Evolutionary conservation across 2,113 vertebrate species (phyloP).

Genomic region (Nansenia antarctica): DNA sequence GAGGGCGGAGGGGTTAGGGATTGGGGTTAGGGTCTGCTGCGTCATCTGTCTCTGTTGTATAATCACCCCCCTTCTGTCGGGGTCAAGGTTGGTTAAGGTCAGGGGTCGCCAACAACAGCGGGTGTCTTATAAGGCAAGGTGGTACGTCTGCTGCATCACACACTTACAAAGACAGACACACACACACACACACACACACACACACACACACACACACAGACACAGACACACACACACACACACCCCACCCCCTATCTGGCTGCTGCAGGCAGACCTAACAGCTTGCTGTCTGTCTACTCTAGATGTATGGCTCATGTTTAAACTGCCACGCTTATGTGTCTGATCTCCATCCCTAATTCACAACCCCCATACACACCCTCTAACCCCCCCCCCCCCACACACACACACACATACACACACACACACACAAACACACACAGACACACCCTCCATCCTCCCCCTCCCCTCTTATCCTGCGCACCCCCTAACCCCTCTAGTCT

Average conservation of each 20-base stretch:
- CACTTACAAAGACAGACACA: slow-evolving; percentile 8
- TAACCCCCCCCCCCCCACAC: slow-evolving; percentile 25
- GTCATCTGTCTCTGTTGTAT: slow-evolving; percentile 59
- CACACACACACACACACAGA: slow-evolving; percentile 8
- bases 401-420: slow-evolving; percentile 8
- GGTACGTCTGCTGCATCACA: slow-evolving; percentile 54
- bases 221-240: slow-evolving; percentile 15
- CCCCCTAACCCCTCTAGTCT: slow-evolving; percentile 34
- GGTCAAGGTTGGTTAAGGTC: slow-evolving; percentile 77
- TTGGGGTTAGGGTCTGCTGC: slow-evolving; percentile 35
- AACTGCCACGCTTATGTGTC: slow-evolving; percentile 65
- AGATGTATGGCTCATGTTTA: slow-evolving; percentile 61
- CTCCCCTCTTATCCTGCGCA: slow-evolving; percentile 23
- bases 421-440: slow-evolving; percentile 16
- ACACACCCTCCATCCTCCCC: not conserved
- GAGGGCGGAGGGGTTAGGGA: slow-evolving; percentile 40
- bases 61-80: slow-evolving; percentile 69
- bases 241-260: slow-evolving; percentile 53
- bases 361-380: slow-evolving; percentile 55
- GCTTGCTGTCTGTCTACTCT: slow-evolving; percentile 55
- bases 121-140: slow-evolving; percentile 55
- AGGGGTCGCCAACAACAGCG: slow-evolving; percentile 68
- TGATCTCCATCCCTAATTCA: slow-evolving; percentile 86
- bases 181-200: slow-evolving; percentile 51
- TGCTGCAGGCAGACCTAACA: slow-evolving; percentile 51